These are phyloP conservation scores for Punctoribates punctum DNA, from an alignment of 2,888 invertebrate species.

Conservation along the genomic window DNA sequence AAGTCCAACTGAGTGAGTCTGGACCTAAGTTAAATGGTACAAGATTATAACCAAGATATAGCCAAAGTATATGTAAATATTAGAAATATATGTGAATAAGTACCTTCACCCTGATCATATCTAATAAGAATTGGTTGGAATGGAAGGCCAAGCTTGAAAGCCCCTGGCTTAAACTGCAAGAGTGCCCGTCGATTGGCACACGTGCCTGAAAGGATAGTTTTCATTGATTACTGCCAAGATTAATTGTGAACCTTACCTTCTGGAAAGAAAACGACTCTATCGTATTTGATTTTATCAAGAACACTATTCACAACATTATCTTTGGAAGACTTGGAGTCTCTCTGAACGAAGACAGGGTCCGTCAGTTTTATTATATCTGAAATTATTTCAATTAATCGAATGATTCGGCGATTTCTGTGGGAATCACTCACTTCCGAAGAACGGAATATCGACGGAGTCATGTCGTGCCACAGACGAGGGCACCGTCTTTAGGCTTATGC, in stretches of 20 bases:
- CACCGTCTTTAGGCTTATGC: constrained; percentile 71
- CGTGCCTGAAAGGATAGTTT: constrained; percentile 57
- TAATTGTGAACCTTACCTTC: too few relatives aligned
- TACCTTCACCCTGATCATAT: constrained; percentile 60
- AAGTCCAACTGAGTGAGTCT: constrained; percentile 56
- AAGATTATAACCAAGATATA: too few relatives aligned
- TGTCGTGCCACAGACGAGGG: constrained; percentile 86
- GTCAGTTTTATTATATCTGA: constrained; percentile 84
- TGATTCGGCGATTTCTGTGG: neutral
- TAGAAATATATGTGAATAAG: too few relatives aligned
- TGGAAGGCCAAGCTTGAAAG: constrained; percentile 91
- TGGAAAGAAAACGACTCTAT: constrained; percentile 83
- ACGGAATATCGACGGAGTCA: constrained; percentile 73
- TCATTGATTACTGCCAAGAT: too few relatives aligned
- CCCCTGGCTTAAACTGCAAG: constrained; percentile 61
- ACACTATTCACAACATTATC: constrained; percentile 82
- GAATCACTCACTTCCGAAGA: constrained; percentile 77
- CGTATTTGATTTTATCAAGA: constrained; percentile 76
- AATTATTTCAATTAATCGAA: neutral
- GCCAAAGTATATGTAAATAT: too few relatives aligned
- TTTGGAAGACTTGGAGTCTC: constrained; percentile 87
- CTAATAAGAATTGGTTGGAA: constrained; percentile 89
- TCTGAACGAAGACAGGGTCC: constrained; percentile 89
- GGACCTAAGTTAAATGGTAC: constrained; percentile 45
- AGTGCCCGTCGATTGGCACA: constrained; percentile 89